These are phyloP conservation scores for Cheiracanthium punctorium DNA, from an alignment of 2,888 invertebrate genomes.

Conservation along the genomic window DNA sequence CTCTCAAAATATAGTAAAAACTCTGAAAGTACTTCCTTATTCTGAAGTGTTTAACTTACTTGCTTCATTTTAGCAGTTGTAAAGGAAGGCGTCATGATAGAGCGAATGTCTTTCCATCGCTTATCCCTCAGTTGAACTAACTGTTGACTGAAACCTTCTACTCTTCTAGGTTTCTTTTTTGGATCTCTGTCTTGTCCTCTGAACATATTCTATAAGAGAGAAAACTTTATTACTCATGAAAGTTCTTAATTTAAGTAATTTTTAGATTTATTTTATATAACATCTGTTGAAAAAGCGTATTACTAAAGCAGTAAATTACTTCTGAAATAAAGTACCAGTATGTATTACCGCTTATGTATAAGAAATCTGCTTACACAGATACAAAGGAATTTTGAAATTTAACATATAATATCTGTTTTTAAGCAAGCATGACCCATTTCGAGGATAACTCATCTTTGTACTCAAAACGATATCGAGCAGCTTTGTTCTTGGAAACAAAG, in stretches of 20 bases:
- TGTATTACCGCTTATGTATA: neutral
- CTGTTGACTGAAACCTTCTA: slow-evolving; percentile 45
- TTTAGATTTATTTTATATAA: too few relatives aligned
- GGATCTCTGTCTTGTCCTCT: slow-evolving; percentile 14
- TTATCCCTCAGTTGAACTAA: slow-evolving; percentile 37
- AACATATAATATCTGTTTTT: too few relatives aligned
- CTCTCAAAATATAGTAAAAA: too few relatives aligned
- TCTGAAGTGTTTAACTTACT: slow-evolving; percentile 17
- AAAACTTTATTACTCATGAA: neutral
- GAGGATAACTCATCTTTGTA: too few relatives aligned
- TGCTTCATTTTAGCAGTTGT: slow-evolving; percentile 56
- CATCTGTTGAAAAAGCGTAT: neutral
- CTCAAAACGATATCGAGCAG: too few relatives aligned
- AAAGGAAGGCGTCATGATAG: slow-evolving; percentile 50
- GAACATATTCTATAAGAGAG: slow-evolving; percentile 17
- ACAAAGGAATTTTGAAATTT: too few relatives aligned
- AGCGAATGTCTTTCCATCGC: slow-evolving; percentile 57
- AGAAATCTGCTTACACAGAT: too few relatives aligned
- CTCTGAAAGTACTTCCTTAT: too few relatives aligned
- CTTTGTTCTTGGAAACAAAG: too few relatives aligned
- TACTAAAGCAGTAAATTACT: neutral
- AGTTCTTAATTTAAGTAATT: too few relatives aligned
- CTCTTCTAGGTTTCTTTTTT: slow-evolving; percentile 1
- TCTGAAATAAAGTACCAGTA: neutral
- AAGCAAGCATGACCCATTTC: too few relatives aligned